Base-by-base conservation (phyloP, 2,888 invertebrate species). In the Drosophila tanythrix region DNA sequence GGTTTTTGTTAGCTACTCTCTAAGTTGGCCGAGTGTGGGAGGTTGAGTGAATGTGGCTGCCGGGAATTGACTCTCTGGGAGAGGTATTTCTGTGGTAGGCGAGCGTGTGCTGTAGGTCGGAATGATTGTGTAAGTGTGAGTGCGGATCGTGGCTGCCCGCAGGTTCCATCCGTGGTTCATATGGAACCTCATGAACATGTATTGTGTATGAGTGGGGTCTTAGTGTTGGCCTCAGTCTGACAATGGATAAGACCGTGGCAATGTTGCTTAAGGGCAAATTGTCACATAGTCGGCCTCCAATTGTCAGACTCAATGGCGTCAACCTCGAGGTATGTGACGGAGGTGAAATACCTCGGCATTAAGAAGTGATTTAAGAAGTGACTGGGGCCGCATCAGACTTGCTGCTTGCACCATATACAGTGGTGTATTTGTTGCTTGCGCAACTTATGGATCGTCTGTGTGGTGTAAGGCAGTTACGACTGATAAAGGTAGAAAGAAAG, bases 121-220 rank as follows among this genome's bases (percentile, higher is more conserved):
- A 18, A 2, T 67, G 2, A 25, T 43, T 15, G 29, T 0, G 69
- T 61, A 0, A 40, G 40, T 18, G 35, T 46, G 35, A n/a, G 31
- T 51, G 64, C 75, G 29, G 48, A 36, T 38, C 38, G 53, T n/a
- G 67, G 77, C 10, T 79, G 36, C 25, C 15, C 48, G 2, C 48
- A 48, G 25, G 2, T 68, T 76, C 70, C 27, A 70, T 76, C 2
- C 67, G 61, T 59, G 72, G 76, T 57, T 66, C 73, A 68, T 77
- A 21, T 81, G 73, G 74, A 77, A 77, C 50, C 65, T 76, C 0
- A 74, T 74, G 70, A 21, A 21, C 21, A 74, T 81, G 38, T 29
- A 38, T 43, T 38, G 62, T 53, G 15, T 2, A 60, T 43, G 25
- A 61, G 0, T 74, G 73, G 67, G 59, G 66, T 8, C 21, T 48